Conservation (phyloP, 2,113 vertebrate species). For the Ptilonorhynchus violaceus region DNA sequence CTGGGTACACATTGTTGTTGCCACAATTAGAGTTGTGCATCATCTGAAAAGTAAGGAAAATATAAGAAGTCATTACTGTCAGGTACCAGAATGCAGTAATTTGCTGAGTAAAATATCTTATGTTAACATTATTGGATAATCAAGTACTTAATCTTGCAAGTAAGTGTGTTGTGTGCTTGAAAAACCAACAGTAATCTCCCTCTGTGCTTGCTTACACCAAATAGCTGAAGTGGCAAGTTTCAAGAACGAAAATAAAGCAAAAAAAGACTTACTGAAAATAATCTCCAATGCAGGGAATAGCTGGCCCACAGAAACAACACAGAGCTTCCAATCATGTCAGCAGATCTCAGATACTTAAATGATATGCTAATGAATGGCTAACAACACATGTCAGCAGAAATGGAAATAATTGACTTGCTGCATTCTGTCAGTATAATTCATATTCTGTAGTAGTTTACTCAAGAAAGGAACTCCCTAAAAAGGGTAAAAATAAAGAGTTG, state of each 20-base stretch:
- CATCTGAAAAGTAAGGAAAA: not conserved
- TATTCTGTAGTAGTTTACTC: not conserved
- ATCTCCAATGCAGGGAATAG: not conserved
- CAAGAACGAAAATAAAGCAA: not conserved
- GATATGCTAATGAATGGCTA: not conserved
- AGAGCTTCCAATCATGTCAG: not conserved
- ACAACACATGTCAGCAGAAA: not conserved
- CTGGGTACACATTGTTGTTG: not conserved
- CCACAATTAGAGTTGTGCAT: not conserved
- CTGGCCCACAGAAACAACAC: not conserved
- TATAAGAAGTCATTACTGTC: not conserved
- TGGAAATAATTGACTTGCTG: not conserved
- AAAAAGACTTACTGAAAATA: not conserved
- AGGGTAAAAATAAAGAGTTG: not conserved
- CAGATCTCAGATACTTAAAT: not conserved
- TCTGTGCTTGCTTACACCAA: not conserved
- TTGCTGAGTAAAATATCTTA: not conserved
- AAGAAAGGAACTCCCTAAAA: not conserved
- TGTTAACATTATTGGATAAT: slow-evolving; percentile 23
- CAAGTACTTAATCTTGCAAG: slow-evolving; percentile 43
- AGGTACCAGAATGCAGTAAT: not conserved
- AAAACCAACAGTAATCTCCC: not conserved
- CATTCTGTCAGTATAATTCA: not conserved
- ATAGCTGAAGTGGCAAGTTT: not conserved
- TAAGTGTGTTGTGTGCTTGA: slow-evolving; percentile 18